Percentiles rank a stretch among this genome's conserved stretches.
These are phyloP conservation scores for Drosophila ambigua DNA, from an alignment of 1,140 invertebrate species.

Conservation along the genomic window DNA sequence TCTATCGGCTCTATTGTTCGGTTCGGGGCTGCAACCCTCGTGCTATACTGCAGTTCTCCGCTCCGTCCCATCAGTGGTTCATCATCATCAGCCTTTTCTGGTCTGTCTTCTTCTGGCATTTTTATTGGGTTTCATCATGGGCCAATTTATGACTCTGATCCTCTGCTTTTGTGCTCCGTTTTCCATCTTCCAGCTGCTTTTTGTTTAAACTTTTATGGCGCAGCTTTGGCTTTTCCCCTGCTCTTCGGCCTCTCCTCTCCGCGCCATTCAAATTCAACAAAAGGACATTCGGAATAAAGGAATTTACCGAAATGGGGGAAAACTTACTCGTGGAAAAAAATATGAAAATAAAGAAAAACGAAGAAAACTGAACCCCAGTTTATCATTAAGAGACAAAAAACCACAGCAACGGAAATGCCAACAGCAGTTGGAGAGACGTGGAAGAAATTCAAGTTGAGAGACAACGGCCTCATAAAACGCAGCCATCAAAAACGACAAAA, in stretches of 20 bases:
- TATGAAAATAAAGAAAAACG: constrained; percentile 3
- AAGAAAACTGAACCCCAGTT: constrained; percentile 63
- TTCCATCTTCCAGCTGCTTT: constrained; percentile 61
- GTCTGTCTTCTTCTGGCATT: constrained; percentile 47
- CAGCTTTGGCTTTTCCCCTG: constrained; percentile 60
- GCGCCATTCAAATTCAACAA: constrained; percentile 42
- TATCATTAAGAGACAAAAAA: constrained; percentile 71
- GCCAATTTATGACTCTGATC: constrained; percentile 70
- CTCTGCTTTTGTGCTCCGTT: constrained; percentile 47
- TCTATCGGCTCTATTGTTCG: constrained; percentile 30
- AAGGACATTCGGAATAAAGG: constrained; percentile 63
- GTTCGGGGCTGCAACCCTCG: constrained; percentile 57
- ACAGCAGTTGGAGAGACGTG: constrained; percentile 35
- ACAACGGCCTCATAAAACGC: constrained; percentile 79
- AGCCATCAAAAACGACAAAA: constrained; percentile 78
- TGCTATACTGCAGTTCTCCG: constrained; percentile 27
- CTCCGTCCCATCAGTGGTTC: constrained; percentile 23
- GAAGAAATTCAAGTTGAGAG: constrained; percentile 57
- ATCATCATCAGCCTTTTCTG: constrained; percentile 23
- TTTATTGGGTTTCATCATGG: constrained; percentile 70
- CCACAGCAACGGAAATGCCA: constrained; percentile 56
- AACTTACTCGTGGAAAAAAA: constrained; percentile 33
- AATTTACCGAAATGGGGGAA: constrained; percentile 49
- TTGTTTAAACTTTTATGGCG: constrained; percentile 64
- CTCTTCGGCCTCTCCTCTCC: constrained; percentile 1